Evolutionary conservation across 2,888 invertebrate species (phyloP).

Genomic region (Ischnus inquisitorius): DNA sequence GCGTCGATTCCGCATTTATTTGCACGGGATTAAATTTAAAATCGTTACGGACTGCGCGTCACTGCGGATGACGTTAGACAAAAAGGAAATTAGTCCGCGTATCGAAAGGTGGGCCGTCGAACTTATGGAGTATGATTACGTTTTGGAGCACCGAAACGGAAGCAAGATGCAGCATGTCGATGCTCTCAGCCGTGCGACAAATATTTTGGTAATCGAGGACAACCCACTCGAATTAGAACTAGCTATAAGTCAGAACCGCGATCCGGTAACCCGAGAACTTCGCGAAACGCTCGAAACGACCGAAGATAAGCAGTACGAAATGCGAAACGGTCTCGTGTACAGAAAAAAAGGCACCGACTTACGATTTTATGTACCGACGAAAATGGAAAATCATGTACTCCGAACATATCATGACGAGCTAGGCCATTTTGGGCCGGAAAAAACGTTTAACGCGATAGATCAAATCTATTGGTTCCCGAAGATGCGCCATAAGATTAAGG

Average conservation of each 20-base stretch:
- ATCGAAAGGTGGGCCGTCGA: conserved; percentile 76
- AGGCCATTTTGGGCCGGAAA: conserved; percentile 70
- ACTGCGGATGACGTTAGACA: conserved; percentile 73
- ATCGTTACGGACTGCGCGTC: conserved; percentile 77
- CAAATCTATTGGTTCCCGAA: conserved; percentile 65
- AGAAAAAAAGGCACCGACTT: conserved; percentile 53
- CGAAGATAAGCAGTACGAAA: conserved; percentile 64
- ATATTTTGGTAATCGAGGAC: conserved; percentile 45
- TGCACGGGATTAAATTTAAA: conserved; percentile 74
- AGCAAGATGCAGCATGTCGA: conserved; percentile 75
- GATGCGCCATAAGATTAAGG: conserved; percentile 44
- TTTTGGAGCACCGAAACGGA: conserved; percentile 71
- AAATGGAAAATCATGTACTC: conserved; percentile 62
- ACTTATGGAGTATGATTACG: conserved; percentile 73
- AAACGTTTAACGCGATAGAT: conserved; percentile 56
- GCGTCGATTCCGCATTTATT: conserved; percentile 73
- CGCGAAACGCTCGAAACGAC: conserved; percentile 38
- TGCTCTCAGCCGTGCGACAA: conserved; percentile 69
- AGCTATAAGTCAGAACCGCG: conserved; percentile 54
- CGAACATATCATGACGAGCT: conserved; percentile 69
- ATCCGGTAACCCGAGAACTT: conserved; percentile 37
- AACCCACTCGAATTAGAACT: conserved; percentile 64
- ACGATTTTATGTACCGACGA: conserved; percentile 67
- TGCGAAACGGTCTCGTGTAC: conserved; percentile 71
- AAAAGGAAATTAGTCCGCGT: conserved; percentile 76